Base-by-base conservation (phyloP, 2,888 invertebrate genomes). In the Lissocephala sabroskyi region DNA sequence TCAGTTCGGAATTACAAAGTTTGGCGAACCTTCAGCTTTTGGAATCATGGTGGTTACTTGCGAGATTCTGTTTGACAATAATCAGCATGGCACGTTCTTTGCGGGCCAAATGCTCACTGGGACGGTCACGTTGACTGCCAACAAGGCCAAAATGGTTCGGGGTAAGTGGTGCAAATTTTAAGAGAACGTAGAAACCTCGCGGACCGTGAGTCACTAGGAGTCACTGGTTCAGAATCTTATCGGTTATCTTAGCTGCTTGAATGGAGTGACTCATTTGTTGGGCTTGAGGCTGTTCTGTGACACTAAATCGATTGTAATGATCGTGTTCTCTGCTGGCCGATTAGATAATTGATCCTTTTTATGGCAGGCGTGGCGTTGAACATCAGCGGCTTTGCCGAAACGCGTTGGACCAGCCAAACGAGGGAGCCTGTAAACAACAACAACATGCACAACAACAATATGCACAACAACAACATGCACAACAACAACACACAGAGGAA, bases 61-160 rank as follows among this genome's bases (percentile, higher is more conserved):
- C 48, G 74, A 80, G 50, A 79, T 84, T 33, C 49, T 65, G 4
- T 83, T 83, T 39, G 71, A 74, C 19, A 70, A 81, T 17, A 83
- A 80, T 68, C 59, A 76, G 2, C 49, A 60, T 42, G 79, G 79
- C 2, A 68, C 74, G 16, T 84, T 68, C 47, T 82, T 75, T 56
- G 74, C 80, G 26, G 84, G 83, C 0, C 82, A 84, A 59, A 52
- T 73, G 2, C 49, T 84, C 11, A 62, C 63, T 1, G 79, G 80
- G 4, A 62, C 55, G 45, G 56, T 81, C 11, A 45, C 62, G 2
- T 41, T 81, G 2, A 66, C 54, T 14, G 49, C 65, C 11, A 76
- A 79, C 36, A 65, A 70, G 55, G 35, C 41, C 0, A 76, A 76
- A 52, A 56, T 57, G 13, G 64, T 66, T 1, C 60, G 71, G 56